Evolutionary conservation across 1,140 invertebrate genomes (phyloP), one percentile per base, ranked within the genome.

Genomic region (Hesperophylax magnus): DNA sequence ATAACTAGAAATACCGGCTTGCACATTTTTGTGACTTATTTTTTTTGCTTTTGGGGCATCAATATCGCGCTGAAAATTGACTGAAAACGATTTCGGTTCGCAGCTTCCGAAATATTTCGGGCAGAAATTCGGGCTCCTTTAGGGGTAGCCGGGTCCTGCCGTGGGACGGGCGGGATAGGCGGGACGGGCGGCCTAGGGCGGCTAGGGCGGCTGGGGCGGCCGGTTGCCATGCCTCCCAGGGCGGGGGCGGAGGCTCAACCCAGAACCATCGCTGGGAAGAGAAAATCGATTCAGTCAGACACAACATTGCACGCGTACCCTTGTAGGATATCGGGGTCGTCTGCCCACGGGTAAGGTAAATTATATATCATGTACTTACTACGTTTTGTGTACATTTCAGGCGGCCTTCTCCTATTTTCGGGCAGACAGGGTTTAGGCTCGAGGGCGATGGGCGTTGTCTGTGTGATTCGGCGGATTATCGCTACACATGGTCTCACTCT

Each of bases 231-330:
- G 63, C 22, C 63, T 67, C 31, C 39, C 39, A 17, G 27, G 27
- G 63, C 63, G 14, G 27, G 63, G 22, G 11, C 18, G 60, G 60
- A n/a, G 20, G 20, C 18, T n/a, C 56, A n/a, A 18, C 65, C 24
- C 65, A 47, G 39, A 9, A 47, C 39, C 47, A 11, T 27, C n/a
- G 53, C 11, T 20, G 65, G 34, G 69, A 20, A 15, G 52, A 17
- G n/a, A 27, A 52, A 47, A 72, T 79, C 77, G 65, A 69, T 71
- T 34, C 65, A 15, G 18, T 27, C 63, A 79, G 77, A 79, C 77
- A 79, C 77, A 79, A 79, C 77, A 79, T 69, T 79, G 77, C 75
- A 77, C 75, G 75, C 56, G 39, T 52, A 77, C 75, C 58, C 58
- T 63, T 39, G 39, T 65, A 63, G 60, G 47, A 31, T 77, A 47